Conservation (phyloP, 1,140 invertebrate genomes). For the Homarus americanus region DNA sequence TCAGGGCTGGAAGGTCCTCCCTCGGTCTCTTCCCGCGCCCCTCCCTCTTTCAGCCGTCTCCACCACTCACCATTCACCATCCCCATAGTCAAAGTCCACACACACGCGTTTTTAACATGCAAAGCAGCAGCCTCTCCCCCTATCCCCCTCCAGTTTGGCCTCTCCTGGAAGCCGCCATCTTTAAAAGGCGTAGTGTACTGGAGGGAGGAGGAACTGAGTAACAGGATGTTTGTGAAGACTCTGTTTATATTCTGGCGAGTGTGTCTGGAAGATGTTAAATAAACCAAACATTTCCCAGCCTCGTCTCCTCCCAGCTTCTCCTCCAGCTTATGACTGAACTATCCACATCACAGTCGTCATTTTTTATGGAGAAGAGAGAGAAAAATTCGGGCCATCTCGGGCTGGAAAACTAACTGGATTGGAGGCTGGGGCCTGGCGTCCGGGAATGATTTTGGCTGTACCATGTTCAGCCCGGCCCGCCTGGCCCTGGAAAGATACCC, state of each 20-base stretch:
- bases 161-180: background rate
- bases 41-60: background rate
- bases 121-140: conserved; percentile 25
- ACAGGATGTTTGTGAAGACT: background rate
- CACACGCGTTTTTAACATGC: conserved; percentile 23
- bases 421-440: conserved; percentile 8
- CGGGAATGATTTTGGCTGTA: conserved; percentile 56
- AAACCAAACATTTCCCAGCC: background rate
- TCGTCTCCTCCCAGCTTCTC: background rate
- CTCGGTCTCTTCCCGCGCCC: background rate
- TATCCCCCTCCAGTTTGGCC: background rate
- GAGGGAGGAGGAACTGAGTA: no score
- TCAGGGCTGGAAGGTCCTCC: background rate
- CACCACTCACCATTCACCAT: background rate
- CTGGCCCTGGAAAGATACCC: conserved; percentile 15
- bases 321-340: background rate
- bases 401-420: conserved; percentile 55
- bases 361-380: conserved; percentile 20
- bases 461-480: conserved; percentile 33
- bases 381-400: conserved; percentile 30
- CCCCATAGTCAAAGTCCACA: conserved; percentile 21
- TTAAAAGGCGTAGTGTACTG: background rate
- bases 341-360: conserved; percentile 18
- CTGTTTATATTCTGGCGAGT: background rate
- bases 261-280: background rate